phyloP scores from a whole-genome alignment of 2,888 invertebrate genomes.

The Seira sanloemensis region DNA sequence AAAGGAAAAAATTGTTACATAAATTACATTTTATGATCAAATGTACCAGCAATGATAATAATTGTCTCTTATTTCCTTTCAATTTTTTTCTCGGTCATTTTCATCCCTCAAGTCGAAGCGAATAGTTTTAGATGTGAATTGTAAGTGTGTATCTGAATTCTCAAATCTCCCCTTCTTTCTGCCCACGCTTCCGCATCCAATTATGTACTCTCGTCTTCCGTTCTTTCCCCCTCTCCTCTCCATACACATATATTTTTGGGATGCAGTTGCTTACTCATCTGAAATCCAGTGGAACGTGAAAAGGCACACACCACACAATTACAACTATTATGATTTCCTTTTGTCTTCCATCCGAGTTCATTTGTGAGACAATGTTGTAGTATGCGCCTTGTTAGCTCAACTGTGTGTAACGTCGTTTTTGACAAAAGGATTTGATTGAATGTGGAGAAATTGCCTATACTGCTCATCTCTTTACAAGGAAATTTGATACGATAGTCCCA shows the following conservation, averaged over 20 bases:
- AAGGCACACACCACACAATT: background rate
- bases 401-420: background rate
- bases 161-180: no score
- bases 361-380: background rate
- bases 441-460: no score
- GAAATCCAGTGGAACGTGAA: background rate
- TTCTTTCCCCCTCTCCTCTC: constrained; percentile 9
- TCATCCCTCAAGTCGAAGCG: constrained; percentile 57
- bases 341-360: background rate
- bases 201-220: constrained; percentile 29
- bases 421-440: no score
- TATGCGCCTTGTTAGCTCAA: background rate
- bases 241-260: background rate
- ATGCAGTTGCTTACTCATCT: background rate
- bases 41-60: background rate
- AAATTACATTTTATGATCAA: background rate
- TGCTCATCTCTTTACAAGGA: no score
- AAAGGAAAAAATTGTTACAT: background rate
- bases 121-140: constrained; percentile 67
- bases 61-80: background rate
- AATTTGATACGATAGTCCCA: background rate
- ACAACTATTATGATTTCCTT: background rate
- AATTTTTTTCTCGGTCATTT: background rate
- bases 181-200: no score
- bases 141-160: constrained; percentile 37